Evolutionary conservation across 2,113 vertebrate genomes (phyloP).

Genomic region (Noturus placidus): DNA sequence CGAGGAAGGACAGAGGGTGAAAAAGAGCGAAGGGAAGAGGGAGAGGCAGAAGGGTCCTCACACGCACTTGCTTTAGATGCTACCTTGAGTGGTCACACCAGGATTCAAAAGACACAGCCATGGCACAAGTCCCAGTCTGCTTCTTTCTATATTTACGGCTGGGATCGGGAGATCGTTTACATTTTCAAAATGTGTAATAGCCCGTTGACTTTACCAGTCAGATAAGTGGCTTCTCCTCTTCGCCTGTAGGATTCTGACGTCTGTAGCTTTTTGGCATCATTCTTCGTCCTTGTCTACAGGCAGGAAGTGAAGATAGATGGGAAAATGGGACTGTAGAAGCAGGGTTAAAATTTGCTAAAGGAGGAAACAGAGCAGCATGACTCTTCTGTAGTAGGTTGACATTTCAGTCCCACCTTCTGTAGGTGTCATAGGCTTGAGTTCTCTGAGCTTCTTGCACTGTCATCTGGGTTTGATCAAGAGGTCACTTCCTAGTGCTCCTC

Average conservation of each 20-base stretch:
- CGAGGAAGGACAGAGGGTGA: conserved; percentile 46
- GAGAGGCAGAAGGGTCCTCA: conserved; percentile 46
- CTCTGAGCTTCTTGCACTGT: conserved; percentile 3
- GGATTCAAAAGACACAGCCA: conserved; percentile 51
- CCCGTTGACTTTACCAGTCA: neutral
- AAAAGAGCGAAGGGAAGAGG: conserved; percentile 34
- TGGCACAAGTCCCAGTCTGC: conserved; percentile 33
- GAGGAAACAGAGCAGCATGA: conserved; percentile 69
- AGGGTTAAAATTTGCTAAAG: conserved; percentile 56
- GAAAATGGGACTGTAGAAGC: conserved; percentile 39
- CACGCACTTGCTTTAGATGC: conserved; percentile 56
- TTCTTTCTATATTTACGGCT: conserved; percentile 21
- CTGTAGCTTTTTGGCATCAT: neutral
- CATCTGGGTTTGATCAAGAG: conserved; percentile 92
- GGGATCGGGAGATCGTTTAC: conserved; percentile 27
- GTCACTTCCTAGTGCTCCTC: conserved; percentile 80
- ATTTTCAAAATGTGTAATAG: conserved; percentile 56
- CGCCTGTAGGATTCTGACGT: neutral
- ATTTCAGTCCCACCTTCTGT: conserved; percentile 85
- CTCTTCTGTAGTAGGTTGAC: conserved; percentile 77
- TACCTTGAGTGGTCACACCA: conserved; percentile 53
- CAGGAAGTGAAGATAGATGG: neutral
- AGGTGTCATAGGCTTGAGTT: conserved; percentile 74
- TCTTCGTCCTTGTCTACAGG: neutral
- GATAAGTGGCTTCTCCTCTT: neutral